A percentile compares a stretch with the other conserved stretches of the same genome.
These are phyloP conservation scores for Phocoena sinus DNA, from an alignment of 2,113 vertebrate species.

Conservation along the genomic window DNA sequence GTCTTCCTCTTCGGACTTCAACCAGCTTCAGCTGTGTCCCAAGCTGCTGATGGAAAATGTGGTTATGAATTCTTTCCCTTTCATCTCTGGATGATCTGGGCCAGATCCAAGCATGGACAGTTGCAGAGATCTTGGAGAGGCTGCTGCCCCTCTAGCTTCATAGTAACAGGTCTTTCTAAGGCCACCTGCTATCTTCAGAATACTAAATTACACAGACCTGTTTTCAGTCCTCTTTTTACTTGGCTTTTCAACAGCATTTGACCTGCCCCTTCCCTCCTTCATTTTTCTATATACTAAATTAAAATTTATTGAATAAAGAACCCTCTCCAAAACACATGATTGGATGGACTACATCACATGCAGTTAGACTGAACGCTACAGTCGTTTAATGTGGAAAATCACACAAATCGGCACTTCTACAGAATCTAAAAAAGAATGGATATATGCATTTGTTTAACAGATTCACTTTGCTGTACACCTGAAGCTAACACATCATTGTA, in stretches of 20 bases:
- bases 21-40: background rate
- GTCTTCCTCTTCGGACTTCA: background rate
- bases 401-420: constrained; percentile 74
- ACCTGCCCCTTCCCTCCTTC: rapidly evolving
- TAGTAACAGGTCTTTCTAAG: background rate
- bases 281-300: constrained; percentile 79
- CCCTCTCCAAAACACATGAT: constrained; percentile 82
- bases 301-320: constrained; percentile 93
- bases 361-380: constrained; percentile 85
- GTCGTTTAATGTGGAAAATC: constrained; percentile 84
- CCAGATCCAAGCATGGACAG: background rate
- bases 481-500: too few relatives aligned
- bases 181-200: background rate
- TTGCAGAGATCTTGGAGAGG: background rate
- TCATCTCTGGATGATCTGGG: background rate
- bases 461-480: too few relatives aligned
- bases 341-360: constrained; percentile 79
- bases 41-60: background rate
- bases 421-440: too few relatives aligned
- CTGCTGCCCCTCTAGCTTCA: background rate
- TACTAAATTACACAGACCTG: background rate
- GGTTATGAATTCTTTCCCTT: background rate
- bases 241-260: background rate
- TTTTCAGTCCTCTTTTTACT: background rate
- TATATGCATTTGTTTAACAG: too few relatives aligned